Evolutionary conservation across 2,113 vertebrate species (phyloP), one percentile per base, ranked within the genome.

Genomic region (Macaca mulatta): DNA sequence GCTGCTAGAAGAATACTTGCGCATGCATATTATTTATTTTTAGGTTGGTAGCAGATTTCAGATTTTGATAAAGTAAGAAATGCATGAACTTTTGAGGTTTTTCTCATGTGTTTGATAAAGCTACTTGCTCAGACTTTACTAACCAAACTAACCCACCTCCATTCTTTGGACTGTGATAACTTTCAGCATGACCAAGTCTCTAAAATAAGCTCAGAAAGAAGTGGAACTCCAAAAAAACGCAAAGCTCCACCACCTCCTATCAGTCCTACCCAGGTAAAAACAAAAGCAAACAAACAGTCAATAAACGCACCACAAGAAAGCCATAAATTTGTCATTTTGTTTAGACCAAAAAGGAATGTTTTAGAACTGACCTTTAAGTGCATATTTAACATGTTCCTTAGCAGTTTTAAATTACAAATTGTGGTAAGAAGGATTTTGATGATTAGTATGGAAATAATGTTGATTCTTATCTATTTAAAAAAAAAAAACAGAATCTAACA

Each of bases 201-300:
- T 99, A 99, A 99, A 99, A 98, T 99, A 99, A 99, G 98, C 98
- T 99, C 99, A 99, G 99, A 99, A 98, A 99, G 99, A 99, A 99
- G 99, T 99, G 99, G 99, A 99, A 99, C 99, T 98, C 99, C 99
- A 98, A 99, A 99, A 99, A 99, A 99, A 99, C 99, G 99, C 99
- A 99, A 99, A 99, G 99, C 99, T 98, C 99, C 99, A 99, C 99
- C 99, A 98, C 99, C 99, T 99, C 99, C 99, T 98, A 98, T 99
- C 99, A 99, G 99, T 98, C 99, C 99, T 98, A 97, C 98, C 97
- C 99, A 99, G 99, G 99, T 99, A 99, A 99, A 99, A 88, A 97
- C 88, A 92, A 97, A 96, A 98, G 67, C 75, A 82, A 93, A 90
- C 4, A 79, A 92, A 23, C n/a, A 52, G 6, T 77, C 32, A 82